Conservation (phyloP, 1,140 invertebrate species). For the Drosophila burlai region DNA sequence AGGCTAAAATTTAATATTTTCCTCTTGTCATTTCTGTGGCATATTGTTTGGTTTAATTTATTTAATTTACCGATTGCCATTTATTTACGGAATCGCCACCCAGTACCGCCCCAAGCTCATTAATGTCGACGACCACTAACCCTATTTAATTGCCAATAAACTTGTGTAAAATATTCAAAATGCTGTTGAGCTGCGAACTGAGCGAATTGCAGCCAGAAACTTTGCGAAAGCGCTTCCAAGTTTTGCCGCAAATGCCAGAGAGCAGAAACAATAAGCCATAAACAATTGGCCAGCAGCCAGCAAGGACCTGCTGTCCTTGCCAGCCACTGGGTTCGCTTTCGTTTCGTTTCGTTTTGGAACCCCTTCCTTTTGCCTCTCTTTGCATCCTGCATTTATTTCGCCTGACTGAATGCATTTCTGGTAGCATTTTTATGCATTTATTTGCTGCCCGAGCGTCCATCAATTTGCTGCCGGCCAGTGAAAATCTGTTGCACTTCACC, state of each 20-base stretch:
- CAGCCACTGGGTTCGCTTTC: slow-evolving; percentile 9
- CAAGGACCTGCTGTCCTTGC: slow-evolving; percentile 32
- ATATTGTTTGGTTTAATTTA: slow-evolving; percentile 6
- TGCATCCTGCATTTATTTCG: slow-evolving; percentile 37
- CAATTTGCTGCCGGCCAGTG: slow-evolving; percentile 53
- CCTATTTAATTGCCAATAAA: slow-evolving; percentile 64
- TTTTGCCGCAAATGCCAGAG: slow-evolving; percentile 17
- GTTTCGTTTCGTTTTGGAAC: slow-evolving; percentile 51
- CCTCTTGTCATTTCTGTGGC: neutral
- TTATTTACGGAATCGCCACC: neutral
- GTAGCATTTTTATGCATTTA: slow-evolving; percentile 43
- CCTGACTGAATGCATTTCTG: slow-evolving; percentile 31
- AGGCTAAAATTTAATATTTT: slow-evolving; percentile 16
- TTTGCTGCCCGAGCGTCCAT: slow-evolving; percentile 48
- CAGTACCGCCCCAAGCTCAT: slow-evolving; percentile 41
- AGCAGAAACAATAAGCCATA: slow-evolving; percentile 64
- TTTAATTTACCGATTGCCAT: neutral
- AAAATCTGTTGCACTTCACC: slow-evolving; percentile 75
- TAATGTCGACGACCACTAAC: slow-evolving; percentile 50
- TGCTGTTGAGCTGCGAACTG: slow-evolving; percentile 45
- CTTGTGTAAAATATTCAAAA: slow-evolving; percentile 65
- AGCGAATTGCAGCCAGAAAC: slow-evolving; percentile 24
- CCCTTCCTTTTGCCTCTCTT: slow-evolving; percentile 20
- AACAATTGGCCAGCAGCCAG: slow-evolving; percentile 66
- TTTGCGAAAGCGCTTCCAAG: slow-evolving; percentile 37